Base-by-base conservation (phyloP, 2,888 invertebrate genomes). In the Brenthis ino region DNA sequence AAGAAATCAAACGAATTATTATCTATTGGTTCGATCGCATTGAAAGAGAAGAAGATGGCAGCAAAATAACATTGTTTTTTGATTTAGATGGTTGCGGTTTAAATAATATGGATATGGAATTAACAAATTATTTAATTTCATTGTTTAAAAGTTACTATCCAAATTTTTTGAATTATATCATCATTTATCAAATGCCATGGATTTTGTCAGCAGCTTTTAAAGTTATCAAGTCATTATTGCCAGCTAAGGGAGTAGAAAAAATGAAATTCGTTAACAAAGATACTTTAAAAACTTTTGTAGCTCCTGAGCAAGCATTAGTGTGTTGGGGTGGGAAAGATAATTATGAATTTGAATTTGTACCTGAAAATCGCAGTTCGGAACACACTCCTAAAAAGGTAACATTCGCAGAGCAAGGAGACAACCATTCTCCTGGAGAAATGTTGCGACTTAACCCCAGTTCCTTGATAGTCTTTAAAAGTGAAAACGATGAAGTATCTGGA, bases 101-200 rank as follows among this genome's bases (percentile, higher is more conserved):
- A 1, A 94, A 95, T 11, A 98, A 98, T 80, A 94, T 98, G 95
- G 99, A 99, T 83, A 96, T 98, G 96, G 98, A 98, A 43, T 94
- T 98, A 69, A 97, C 96, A 0, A 97, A 96, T 82, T 98, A 97
- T 81, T 91, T 98, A 72, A 98, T 99, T 74, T 95, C 95, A 28
- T 93, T 98, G 28, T 97, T 98, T 82, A 98, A 98, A 85, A 91
- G 94, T 24, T 98, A 98, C 82, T 99, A 98, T 87, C 99, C 99
- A 0, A 95, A 95, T 84, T 95, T 96, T 80, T 87, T 98, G 72
- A 98, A 98, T 79, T 97, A 97, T 82, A 98, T 99, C 75, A 91
- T 99, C 50, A 96, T 99, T 65, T 98, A 94, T 84, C 98, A 99
- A 84, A 97, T 99, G 97, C 97, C 98, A 0, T 99, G 98, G 98